These are phyloP conservation scores for Globodera ellingtonae DNA, from an alignment of 1,140 invertebrate species.

Conservation along the genomic window DNA sequence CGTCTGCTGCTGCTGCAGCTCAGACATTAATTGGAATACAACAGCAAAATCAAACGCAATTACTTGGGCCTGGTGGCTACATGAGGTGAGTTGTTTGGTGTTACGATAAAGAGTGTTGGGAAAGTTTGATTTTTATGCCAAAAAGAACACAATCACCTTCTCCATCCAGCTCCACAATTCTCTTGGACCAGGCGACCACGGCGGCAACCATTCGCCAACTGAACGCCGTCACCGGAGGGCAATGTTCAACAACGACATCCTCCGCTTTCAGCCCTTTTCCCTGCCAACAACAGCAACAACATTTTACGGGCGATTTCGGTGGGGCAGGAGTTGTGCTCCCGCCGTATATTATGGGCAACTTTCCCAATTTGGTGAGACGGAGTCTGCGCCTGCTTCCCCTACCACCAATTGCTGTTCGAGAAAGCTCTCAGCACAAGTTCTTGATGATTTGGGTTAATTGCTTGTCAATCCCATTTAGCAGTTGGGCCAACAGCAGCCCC, in stretches of 20 bases:
- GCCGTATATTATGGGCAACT: slow-evolving; percentile 49
- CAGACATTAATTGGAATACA: neutral
- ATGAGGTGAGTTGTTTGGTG: neutral
- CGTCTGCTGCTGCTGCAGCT: neutral
- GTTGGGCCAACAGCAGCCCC: slow-evolving; percentile 11
- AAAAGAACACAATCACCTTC: neutral
- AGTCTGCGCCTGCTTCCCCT: too few species aligned
- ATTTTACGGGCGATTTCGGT: slow-evolving; percentile 29
- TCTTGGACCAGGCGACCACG: slow-evolving; percentile 21
- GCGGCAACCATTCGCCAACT: slow-evolving; percentile 44
- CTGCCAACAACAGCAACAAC: slow-evolving; percentile 1
- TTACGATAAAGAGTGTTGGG: neutral
- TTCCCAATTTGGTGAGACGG: slow-evolving; percentile 21
- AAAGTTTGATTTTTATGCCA: neutral
- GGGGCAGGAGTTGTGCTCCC: slow-evolving; percentile 2
- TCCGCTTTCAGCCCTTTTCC: neutral
- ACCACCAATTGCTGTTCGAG: neutral
- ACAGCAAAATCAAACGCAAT: slow-evolving; percentile 21
- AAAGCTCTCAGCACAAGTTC: slow-evolving; percentile 10
- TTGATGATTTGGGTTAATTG: neutral
- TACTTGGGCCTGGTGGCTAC: neutral
- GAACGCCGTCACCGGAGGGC: slow-evolving; percentile 28
- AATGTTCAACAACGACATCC: neutral
- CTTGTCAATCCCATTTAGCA: too few species aligned
- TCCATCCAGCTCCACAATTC: neutral